A percentile compares a stretch with the other conserved stretches of the same genome.
These are phyloP conservation scores for Psilanteris sp. DNA, from an alignment of 1,140 invertebrate genomes.

Conservation along the genomic window DNA sequence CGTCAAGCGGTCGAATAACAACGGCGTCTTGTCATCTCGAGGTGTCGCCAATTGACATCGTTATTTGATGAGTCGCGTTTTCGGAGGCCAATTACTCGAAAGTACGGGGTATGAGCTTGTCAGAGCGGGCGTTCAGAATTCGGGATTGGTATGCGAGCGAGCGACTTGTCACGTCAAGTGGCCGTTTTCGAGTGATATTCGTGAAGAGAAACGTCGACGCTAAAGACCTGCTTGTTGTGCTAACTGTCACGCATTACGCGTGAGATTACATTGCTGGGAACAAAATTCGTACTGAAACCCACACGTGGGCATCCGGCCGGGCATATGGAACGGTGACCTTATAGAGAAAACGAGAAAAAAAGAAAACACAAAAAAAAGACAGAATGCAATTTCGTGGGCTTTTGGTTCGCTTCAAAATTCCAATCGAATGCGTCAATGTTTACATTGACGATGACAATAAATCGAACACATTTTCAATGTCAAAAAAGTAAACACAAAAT, in stretches of 20 bases:
- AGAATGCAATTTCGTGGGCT: too few species aligned
- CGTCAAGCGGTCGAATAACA: background rate
- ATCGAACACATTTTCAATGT: too few species aligned
- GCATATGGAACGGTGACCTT: slow-evolving; percentile 56
- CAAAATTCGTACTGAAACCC: slow-evolving; percentile 56
- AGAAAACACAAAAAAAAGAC: too few species aligned
- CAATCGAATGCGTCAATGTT: too few species aligned
- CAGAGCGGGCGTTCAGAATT: background rate
- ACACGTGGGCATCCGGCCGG: slow-evolving; percentile 33
- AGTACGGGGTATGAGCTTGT: slow-evolving; percentile 17
- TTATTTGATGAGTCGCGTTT: background rate
- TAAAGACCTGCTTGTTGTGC: slow-evolving; percentile 29
- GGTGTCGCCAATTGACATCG: slow-evolving; percentile 8
- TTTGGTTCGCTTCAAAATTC: too few species aligned
- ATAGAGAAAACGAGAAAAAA: too few species aligned
- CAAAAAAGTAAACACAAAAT: too few species aligned
- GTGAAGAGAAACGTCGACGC: slow-evolving; percentile 20
- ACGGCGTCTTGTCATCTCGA: slow-evolving; percentile 2
- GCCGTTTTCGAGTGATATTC: slow-evolving; percentile 23
- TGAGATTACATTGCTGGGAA: slow-evolving; percentile 45
- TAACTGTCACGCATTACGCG: slow-evolving; percentile 51
- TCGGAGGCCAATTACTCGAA: slow-evolving; percentile 6
- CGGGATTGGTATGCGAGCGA: slow-evolving; percentile 7
- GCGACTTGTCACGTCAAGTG: slow-evolving; percentile 35
- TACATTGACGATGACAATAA: too few species aligned